Base-by-base conservation (phyloP, 1,140 invertebrate species). In the Hesperophylax magnus region DNA sequence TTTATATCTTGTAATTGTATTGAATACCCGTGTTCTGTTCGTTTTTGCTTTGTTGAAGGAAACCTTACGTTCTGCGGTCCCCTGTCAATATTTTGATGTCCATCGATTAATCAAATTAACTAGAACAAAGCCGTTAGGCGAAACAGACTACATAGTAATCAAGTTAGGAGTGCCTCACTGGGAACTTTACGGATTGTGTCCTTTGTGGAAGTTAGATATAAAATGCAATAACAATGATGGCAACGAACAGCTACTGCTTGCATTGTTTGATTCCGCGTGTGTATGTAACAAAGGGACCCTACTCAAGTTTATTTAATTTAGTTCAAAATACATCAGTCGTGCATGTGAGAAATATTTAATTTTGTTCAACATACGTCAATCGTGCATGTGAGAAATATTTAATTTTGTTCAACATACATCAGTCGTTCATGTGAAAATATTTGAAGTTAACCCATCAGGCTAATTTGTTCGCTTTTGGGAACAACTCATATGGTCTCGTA, bases 101-200 rank as follows among this genome's bases (percentile, higher is more conserved):
- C 47, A 18, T 52, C 67, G 67, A 71, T 71, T 71, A 71, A 71
- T 71, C 67, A 71, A 71, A 52, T 71, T 39, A 20, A 71, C n/a
- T 71, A 53, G 18, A 24, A 71, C 67, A 47, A 71, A 71, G 67
- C 14, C 34, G 14, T 20, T 2, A 3, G n/a, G n/a, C 20, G 17
- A 71, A 71, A n/a, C 34, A 39, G 34, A 47, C 39, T 65, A 11
- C 8, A 71, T n/a, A 71, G 47, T 52, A 71, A 71, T 52, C 34
- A 71, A 71, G 34, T 20, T 18, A 47, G 31, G 31, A 71, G 24
- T 20, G 67, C 34, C 7, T 7, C 18, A 14, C 9, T 47, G 39
- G 39, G 39, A 53, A 24, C 34, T 52, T 52, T 71, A 39, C 39
- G 11, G 39, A 18, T 65, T 65, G 67, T 71, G 67, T 18, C 67